Base-by-base conservation (phyloP, 2,888 invertebrate genomes). In the Chrysina gloriosa region DNA sequence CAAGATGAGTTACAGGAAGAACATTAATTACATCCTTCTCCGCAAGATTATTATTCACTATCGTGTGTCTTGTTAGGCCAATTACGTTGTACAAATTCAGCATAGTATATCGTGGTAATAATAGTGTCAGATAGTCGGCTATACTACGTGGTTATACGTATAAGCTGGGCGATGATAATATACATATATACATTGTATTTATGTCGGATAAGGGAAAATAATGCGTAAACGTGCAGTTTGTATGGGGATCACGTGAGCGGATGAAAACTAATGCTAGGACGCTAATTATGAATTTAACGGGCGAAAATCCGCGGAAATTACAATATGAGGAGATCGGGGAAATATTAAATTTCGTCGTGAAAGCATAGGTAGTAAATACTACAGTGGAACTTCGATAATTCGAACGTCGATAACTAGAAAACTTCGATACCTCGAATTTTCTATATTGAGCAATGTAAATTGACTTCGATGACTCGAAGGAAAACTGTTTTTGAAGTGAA, bases 311-410 rank as follows among this genome's bases (percentile, higher is more conserved):
- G 45, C 45, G 19, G 45, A 45, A 45, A 45, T 16, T 19, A 19
- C 16, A 7, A 45, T 31, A 31, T 31, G 31, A 4, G 61, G 61
- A 64, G 70, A n/a, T 47, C 23, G 21, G 5, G 47, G 19, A 47
- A 47, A 23, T 21, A 47, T 19, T 23, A 16, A 47, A 7, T 47
- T 47, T 16, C 21, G 21, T 4, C 16, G 47, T 47, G 23, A 21
- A 47, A 21, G n/a, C n/a, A n/a, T n/a, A n/a, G n/a, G n/a, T n/a
- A n/a, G n/a, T n/a, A n/a, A n/a, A n/a, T n/a, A n/a, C n/a, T n/a
- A n/a, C n/a, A n/a, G n/a, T n/a, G n/a, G n/a, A n/a, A n/a, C n/a
- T n/a, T n/a, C n/a, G n/a, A n/a, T n/a, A n/a, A n/a, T n/a, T n/a
- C n/a, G n/a, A n/a, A n/a, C n/a, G n/a, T n/a, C n/a, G n/a, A n/a